Percentiles rank a stretch among this genome's conserved stretches.
phyloP scores from a whole-genome alignment of 37 sponge, comb jelly and placozoan genomes.

The Bolinopsis microptera region DNA sequence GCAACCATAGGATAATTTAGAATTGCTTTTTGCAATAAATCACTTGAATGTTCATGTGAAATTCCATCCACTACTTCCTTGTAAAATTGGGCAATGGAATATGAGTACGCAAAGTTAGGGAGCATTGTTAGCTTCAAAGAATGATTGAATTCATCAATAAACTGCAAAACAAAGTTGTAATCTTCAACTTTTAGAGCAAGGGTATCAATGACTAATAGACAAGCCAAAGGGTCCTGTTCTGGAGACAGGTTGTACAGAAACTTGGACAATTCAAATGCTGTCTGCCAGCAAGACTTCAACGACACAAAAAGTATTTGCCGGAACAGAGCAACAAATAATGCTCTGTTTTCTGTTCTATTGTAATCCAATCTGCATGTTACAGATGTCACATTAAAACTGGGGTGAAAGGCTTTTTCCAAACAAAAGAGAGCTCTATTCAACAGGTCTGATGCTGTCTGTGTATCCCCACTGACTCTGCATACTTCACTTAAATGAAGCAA shows the following conservation, averaged over 20 bases:
- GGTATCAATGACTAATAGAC: conserved; percentile 83
- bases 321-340: conserved; percentile 46
- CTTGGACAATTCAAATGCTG: conserved; percentile 93
- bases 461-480: conserved; percentile 87
- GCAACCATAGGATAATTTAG: conserved; percentile 21
- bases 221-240: conserved; percentile 87
- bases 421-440: conserved; percentile 83
- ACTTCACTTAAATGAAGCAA: conserved; percentile 94
- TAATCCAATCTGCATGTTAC: conserved; percentile 82
- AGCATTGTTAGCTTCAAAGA: conserved; percentile 78
- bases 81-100: conserved; percentile 85
- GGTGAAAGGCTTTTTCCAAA: conserved; percentile 87
- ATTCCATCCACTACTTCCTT: neutral
- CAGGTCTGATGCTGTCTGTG: conserved; percentile 89
- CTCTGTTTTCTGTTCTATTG: conserved; percentile 87
- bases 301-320: conserved; percentile 12
- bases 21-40: conserved; percentile 1
- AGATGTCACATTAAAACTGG: conserved; percentile 83
- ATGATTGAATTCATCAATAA: conserved; percentile 69
- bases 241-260: conserved; percentile 83
- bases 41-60: neutral
- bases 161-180: conserved; percentile 72
- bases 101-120: conserved; percentile 88
- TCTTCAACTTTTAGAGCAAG: conserved; percentile 82
- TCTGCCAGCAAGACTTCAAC: conserved; percentile 81